Evolutionary conservation across 2,797 vertebrate genomes (phyloP).

Genomic region (Nyctibius grandis): DNA sequence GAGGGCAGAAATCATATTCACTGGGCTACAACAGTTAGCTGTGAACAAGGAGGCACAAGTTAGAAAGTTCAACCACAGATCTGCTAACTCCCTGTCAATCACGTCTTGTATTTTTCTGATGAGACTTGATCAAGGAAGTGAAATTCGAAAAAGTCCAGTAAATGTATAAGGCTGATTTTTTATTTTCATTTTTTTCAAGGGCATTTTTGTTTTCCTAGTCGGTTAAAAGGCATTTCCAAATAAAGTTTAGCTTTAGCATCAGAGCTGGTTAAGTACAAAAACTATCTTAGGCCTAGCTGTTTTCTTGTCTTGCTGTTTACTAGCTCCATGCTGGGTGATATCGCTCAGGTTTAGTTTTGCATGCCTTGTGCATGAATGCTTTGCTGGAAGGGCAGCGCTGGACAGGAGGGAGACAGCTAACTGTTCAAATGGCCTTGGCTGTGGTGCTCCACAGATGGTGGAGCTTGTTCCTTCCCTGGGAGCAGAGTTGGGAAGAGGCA

Average conservation of each 20-base stretch:
- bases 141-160: not conserved
- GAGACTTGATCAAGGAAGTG: not conserved
- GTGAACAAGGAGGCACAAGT: not conserved
- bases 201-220: not conserved
- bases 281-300: not conserved
- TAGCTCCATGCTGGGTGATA: rapidly evolving
- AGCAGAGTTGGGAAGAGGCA: not conserved
- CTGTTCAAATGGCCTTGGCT: not conserved
- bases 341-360: rapidly evolving
- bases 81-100: not conserved
- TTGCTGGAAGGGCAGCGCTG: not conserved
- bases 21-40: not conserved
- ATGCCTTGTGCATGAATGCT: rapidly evolving
- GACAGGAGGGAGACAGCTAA: not conserved
- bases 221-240: not conserved
- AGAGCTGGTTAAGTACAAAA: not conserved
- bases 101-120: not conserved
- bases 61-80: not conserved
- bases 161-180: not conserved
- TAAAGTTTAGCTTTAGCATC: not conserved
- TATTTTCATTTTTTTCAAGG: not conserved
- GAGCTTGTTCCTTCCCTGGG: not conserved
- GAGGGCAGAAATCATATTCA: not conserved
- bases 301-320: not conserved
- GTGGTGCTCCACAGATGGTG: rapidly evolving